Evolutionary conservation across 2,797 vertebrate species (phyloP).

Genomic region (Urophycis tenuis): DNA sequence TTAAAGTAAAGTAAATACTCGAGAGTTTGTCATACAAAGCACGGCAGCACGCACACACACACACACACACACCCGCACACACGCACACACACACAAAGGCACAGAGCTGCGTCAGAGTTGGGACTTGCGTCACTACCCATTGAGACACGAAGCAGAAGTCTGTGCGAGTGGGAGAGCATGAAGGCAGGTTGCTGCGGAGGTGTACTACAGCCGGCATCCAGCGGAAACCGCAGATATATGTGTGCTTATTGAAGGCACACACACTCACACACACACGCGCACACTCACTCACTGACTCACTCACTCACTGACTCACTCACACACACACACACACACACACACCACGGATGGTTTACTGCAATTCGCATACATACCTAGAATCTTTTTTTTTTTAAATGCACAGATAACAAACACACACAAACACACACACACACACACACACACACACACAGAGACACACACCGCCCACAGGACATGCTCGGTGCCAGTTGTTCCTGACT

Average conservation of each 20-base stretch:
- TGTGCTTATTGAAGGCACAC: background rate
- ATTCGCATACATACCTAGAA: no score
- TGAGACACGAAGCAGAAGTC: slow-evolving; percentile 3
- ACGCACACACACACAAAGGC: slow-evolving; percentile 2
- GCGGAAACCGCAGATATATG: background rate
- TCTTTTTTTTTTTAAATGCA: no score
- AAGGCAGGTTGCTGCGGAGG: background rate
- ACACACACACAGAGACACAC: background rate
- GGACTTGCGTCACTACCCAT: slow-evolving; percentile 30
- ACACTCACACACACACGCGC: background rate
- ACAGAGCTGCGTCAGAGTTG: slow-evolving; percentile 27
- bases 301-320: slow-evolving; percentile 2
- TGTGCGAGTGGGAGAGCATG: background rate
- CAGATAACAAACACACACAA: background rate
- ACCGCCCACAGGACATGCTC: no score
- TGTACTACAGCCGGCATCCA: background rate
- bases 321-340: no score
- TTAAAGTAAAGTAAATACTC: background rate
- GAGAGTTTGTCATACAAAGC: background rate
- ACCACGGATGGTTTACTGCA: background rate
- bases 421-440: background rate
- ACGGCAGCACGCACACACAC: slow-evolving; percentile 13
- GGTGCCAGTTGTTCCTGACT: slow-evolving; percentile 13
- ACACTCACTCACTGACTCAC: no score
- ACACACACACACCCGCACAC: background rate